phyloP scores from a whole-genome alignment of 2,113 vertebrate species.

The Gracilinanus agilis region DNA sequence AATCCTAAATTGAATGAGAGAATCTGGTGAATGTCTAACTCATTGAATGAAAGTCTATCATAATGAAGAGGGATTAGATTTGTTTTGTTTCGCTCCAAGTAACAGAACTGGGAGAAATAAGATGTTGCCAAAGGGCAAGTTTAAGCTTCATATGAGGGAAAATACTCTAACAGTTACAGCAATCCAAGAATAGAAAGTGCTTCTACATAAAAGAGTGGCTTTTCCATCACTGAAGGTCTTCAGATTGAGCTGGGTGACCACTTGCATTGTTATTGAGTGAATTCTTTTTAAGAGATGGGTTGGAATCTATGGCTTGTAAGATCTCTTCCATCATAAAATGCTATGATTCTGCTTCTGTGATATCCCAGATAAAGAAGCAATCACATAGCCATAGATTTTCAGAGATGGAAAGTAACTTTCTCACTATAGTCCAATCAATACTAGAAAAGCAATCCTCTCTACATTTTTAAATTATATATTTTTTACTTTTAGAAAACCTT shows the following conservation, averaged over 20 bases:
- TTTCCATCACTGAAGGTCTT: not conserved
- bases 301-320: not conserved
- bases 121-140: not conserved
- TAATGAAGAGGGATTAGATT: not conserved
- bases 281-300: not conserved
- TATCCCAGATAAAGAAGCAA: not conserved
- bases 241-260: not conserved
- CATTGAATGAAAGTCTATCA: not conserved
- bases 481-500: too few relatives aligned
- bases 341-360: not conserved
- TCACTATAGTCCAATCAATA: not conserved
- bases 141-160: not conserved
- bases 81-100: not conserved
- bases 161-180: not conserved
- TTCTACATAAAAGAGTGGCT: not conserved
- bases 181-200: not conserved
- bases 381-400: not conserved
- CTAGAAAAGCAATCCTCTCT: not conserved
- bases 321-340: not conserved
- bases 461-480: too few relatives aligned
- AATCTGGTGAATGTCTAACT: not conserved
- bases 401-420: not conserved
- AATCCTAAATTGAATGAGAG: not conserved
- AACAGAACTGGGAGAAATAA: not conserved
- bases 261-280: not conserved